These are phyloP conservation scores for Candidula unifasciata DNA, from an alignment of 2,888 invertebrate genomes.

Conservation along the genomic window DNA sequence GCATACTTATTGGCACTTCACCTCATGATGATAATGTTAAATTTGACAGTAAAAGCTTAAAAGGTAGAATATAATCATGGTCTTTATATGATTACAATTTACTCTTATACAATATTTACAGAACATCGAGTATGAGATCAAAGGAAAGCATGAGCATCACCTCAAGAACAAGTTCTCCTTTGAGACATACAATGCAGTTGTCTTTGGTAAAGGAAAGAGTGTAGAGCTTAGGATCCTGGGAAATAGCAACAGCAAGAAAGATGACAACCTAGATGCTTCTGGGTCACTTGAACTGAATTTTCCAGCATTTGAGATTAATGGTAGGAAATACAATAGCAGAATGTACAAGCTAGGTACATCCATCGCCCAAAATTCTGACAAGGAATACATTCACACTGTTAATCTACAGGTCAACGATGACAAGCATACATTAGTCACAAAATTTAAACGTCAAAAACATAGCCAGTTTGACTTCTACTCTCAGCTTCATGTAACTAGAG, in stretches of 20 bases:
- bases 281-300: constrained; percentile 43
- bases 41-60: no score
- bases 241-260: constrained; percentile 29
- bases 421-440: constrained; percentile 42
- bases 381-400: constrained; percentile 47
- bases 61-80: no score
- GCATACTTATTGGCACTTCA: no score
- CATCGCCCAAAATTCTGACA: constrained; percentile 21
- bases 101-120: constrained; percentile 18
- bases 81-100: no score
- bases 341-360: constrained; percentile 29
- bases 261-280: constrained; percentile 21
- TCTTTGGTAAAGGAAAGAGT: constrained; percentile 53
- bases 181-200: constrained; percentile 46
- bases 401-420: constrained; percentile 32
- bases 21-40: no score
- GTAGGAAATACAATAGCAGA: neutral
- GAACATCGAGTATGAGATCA: constrained; percentile 52
- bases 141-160: constrained; percentile 54
- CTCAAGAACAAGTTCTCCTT: constrained; percentile 34
- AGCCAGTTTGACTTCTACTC: constrained; percentile 41
- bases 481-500: constrained; percentile 20
- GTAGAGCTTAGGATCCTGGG: constrained; percentile 38
- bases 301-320: constrained; percentile 34
- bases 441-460: constrained; percentile 27